A percentile compares a stretch with the other conserved stretches of the same genome.
phyloP scores from a whole-genome alignment of 2,888 invertebrate species.

The Tubulanus polymorphus region DNA sequence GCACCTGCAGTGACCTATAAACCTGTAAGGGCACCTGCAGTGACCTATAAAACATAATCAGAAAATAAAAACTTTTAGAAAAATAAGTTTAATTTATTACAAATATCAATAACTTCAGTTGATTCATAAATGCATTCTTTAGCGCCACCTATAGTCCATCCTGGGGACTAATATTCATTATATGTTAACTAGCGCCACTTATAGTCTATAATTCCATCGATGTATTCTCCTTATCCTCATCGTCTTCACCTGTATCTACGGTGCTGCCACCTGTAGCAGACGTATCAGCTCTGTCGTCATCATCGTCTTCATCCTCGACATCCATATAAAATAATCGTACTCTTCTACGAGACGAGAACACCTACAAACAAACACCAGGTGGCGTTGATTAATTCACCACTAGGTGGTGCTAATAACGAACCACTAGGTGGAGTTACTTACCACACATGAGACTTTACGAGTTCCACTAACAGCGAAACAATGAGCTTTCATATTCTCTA shows the following conservation, averaged over 20 bases:
- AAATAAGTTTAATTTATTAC: too few relatives aligned
- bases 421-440: constrained; percentile 19
- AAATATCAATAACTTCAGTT: too few relatives aligned
- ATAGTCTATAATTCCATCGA: not conserved
- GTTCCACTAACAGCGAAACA: constrained; percentile 80
- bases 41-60: too few relatives aligned
- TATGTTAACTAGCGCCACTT: too few relatives aligned
- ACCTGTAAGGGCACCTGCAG: too few relatives aligned
- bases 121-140: too few relatives aligned
- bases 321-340: constrained; percentile 89
- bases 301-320: constrained; percentile 85
- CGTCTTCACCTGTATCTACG: constrained; percentile 12
- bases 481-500: constrained; percentile 54
- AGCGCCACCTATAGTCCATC: too few relatives aligned
- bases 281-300: constrained; percentile 60
- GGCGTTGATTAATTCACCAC: too few relatives aligned
- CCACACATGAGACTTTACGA: constrained; percentile 76
- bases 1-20: too few relatives aligned
- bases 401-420: not conserved
- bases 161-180: too few relatives aligned
- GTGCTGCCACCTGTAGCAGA: not conserved
- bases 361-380: constrained; percentile 29
- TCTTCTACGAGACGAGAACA: constrained; percentile 74
- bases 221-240: constrained; percentile 21
- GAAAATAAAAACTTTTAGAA: too few relatives aligned